These are phyloP conservation scores for Sylvia borin DNA, from an alignment of 2,797 vertebrate genomes.

Conservation along the genomic window DNA sequence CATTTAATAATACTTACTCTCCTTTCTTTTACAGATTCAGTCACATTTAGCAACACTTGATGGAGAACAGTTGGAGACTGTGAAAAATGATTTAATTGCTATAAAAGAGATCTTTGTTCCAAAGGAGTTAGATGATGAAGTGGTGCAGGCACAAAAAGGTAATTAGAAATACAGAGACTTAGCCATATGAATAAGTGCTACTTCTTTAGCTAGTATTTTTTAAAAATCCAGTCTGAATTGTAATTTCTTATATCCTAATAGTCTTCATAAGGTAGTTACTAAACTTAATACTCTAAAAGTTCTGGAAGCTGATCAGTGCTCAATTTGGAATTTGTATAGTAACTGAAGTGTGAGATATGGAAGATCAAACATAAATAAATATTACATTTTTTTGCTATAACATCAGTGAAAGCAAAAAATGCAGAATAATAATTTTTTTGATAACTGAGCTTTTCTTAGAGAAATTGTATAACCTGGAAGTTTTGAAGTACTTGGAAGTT, in stretches of 20 bases:
- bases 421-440: neutral
- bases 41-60: constrained; percentile 84
- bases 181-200: neutral
- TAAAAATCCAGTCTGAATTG: neutral
- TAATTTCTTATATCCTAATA: neutral
- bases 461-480: neutral
- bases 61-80: constrained; percentile 83
- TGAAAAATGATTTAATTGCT: constrained; percentile 89
- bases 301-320: neutral
- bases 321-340: neutral
- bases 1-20: neutral
- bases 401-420: neutral
- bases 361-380: neutral
- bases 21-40: constrained; percentile 85
- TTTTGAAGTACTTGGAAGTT: neutral
- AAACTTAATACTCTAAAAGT: neutral
- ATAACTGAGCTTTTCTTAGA: neutral
- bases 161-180: constrained; percentile 15
- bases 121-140: constrained; percentile 79
- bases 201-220: neutral
- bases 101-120: constrained; percentile 91
- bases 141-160: constrained; percentile 71
- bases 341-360: neutral
- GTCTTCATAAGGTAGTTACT: neutral
- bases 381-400: neutral